These are phyloP conservation scores for Solenodon paradoxus DNA, from an alignment of 2,113 vertebrate species.

Conservation along the genomic window DNA sequence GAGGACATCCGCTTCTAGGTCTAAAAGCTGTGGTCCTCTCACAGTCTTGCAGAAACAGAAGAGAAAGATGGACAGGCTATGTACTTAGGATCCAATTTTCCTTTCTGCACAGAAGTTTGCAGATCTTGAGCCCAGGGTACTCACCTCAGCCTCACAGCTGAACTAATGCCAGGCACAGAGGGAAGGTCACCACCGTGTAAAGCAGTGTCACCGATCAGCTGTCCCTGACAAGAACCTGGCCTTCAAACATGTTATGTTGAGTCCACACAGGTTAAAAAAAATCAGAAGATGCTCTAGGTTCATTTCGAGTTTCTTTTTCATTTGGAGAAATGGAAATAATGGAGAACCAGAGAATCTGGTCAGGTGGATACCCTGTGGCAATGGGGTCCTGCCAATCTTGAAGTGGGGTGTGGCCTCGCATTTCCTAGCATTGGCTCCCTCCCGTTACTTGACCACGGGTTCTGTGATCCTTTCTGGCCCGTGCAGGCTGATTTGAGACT, in stretches of 20 bases:
- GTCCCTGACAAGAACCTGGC: not conserved
- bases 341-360: not conserved
- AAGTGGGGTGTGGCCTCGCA: not conserved
- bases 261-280: not conserved
- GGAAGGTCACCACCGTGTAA: not conserved
- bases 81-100: not conserved
- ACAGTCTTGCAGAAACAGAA: not conserved
- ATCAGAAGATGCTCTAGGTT: not conserved
- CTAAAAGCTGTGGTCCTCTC: not conserved
- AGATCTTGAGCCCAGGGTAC: not conserved
- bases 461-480: not conserved
- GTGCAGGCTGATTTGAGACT: not conserved
- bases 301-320: not conserved
- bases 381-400: not conserved
- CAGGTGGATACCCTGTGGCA: not conserved
- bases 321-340: not conserved
- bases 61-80: not conserved
- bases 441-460: not conserved
- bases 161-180: not conserved
- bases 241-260: not conserved
- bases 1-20: not conserved
- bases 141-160: not conserved
- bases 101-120: not conserved
- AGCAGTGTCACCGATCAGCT: not conserved
- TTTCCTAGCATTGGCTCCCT: not conserved